Base-by-base conservation (phyloP, 1,140 invertebrate species). In the Camponotus pennsylvanicus region DNA sequence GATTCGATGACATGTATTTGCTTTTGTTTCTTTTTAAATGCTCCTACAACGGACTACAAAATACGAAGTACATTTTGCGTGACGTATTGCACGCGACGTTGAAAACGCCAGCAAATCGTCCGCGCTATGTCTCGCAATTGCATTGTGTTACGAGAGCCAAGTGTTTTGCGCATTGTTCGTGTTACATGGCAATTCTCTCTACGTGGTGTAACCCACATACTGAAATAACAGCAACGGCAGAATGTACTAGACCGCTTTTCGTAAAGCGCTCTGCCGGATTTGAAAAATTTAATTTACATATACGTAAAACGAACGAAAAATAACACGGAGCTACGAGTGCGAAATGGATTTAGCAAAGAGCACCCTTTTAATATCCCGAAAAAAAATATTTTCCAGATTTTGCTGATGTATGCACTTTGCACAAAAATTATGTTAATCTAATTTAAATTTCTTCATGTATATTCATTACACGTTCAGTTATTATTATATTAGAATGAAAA, bases 61-160 rank as follows among this genome's bases (percentile, higher is more conserved):
- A 80, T 13, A 18, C n/a, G 13, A 63, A 45, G 27, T 75, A 45
- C 42, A 61, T 83, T 71, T 83, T 34, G 55, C 52, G 42, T 61
- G 79, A 82, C 32, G 55, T 55, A 45, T 59, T 73, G 69, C 69
- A 83, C 55, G 79, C 79, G 55, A 83, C 40, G 67, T 18, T 73
- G 32, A 73, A 61, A 83, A 83, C 40, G 55, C 69, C 27, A 49
- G 40, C 55, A 83, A 83, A 83, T 73, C 79, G 69, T 83, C 79
- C 61, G 32, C 57, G 67, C 55, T 52, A 7, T 71, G 79, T 71
- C 52, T 71, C 78, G 78, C 52, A 69, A 40, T 73, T 61, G 40
- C 27, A 73, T 40, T 40, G 57, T 75, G 69, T 73, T 83, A 83
- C 79, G 49, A 71, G 66, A 70, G 21, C 67, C 52, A 82, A 83